Conservation (phyloP, 1,140 invertebrate species). For the Leptinotarsa defecta region DNA sequence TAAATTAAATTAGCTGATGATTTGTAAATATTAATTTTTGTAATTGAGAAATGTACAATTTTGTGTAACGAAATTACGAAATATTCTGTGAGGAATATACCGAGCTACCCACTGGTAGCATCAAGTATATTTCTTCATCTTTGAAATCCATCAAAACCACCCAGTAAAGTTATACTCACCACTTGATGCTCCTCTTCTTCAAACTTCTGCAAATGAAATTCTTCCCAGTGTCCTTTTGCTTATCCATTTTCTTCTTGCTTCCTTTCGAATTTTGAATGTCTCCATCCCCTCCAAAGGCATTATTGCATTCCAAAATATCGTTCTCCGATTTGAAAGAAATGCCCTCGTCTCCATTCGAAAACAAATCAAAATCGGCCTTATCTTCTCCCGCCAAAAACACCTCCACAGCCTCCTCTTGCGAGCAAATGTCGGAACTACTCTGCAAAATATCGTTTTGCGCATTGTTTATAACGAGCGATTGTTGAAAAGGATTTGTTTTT, state of each 20-base stretch:
- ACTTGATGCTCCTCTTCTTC: slow-evolving; percentile 34
- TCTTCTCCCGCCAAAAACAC: slow-evolving; percentile 42
- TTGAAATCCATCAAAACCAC: no score
- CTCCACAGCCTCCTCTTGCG: slow-evolving; percentile 42
- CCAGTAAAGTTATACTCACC: slow-evolving; percentile 23
- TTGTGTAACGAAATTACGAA: no score
- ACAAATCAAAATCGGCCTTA: slow-evolving; percentile 31
- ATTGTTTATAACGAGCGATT: slow-evolving; percentile 19
- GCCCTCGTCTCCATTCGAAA: slow-evolving; percentile 32
- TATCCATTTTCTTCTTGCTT: slow-evolving; percentile 3
- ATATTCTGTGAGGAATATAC: no score
- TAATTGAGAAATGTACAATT: no score
- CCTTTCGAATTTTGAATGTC: not conserved
- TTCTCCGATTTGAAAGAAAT: slow-evolving; percentile 22
- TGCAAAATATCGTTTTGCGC: slow-evolving; percentile 22
- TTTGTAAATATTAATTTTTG: no score
- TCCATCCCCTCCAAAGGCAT: slow-evolving; percentile 10
- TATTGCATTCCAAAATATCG: slow-evolving; percentile 20
- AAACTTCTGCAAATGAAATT: slow-evolving; percentile 24
- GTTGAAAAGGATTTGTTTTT: slow-evolving; percentile 16
- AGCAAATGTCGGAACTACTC: slow-evolving; percentile 20
- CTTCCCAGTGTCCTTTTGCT: not conserved
- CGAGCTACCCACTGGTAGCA: no score
- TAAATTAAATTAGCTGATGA: no score
- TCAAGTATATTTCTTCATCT: no score